These are phyloP conservation scores for Cerastoderma edule DNA, from an alignment of 2,888 invertebrate genomes.

Conservation along the genomic window DNA sequence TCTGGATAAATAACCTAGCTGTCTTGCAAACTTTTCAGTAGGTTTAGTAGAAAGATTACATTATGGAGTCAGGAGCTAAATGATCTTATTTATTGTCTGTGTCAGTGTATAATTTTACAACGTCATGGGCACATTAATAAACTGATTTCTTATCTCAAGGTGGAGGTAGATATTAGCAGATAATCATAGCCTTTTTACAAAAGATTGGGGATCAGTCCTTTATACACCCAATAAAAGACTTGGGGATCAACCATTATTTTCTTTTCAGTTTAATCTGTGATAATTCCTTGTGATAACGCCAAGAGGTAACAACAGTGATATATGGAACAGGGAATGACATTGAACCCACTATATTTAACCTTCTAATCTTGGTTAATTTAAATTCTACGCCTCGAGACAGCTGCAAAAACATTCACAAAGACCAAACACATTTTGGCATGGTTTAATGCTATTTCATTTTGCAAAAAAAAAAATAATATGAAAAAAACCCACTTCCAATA, in stretches of 20 bases:
- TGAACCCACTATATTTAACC: conserved; percentile 7
- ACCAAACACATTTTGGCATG: too few species aligned
- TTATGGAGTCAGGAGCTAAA: neutral
- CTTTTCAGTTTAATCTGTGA: conserved; percentile 12
- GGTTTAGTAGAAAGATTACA: neutral
- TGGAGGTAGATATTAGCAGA: conserved; percentile 10
- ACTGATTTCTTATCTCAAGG: conserved; percentile 8
- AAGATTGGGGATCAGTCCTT: neutral
- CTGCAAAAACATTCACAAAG: too few species aligned
- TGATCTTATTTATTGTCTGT: conserved; percentile 8
- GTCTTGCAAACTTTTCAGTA: neutral
- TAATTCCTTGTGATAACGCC: neutral
- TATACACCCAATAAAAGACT: neutral
- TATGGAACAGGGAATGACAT: neutral
- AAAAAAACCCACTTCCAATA: too few species aligned
- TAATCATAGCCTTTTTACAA: neutral
- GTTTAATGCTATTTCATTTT: too few species aligned
- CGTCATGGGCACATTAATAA: conserved; percentile 7
- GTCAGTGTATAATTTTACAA: conserved; percentile 2
- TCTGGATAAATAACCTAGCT: too few species aligned
- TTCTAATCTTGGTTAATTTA: neutral
- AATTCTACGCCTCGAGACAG: too few species aligned
- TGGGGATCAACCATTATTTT: neutral
- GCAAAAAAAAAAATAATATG: too few species aligned
- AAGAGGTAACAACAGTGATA: conserved; percentile 10